These are phyloP conservation scores for Agonopterix heracliana DNA, from an alignment of 2,888 invertebrate genomes.

Conservation along the genomic window DNA sequence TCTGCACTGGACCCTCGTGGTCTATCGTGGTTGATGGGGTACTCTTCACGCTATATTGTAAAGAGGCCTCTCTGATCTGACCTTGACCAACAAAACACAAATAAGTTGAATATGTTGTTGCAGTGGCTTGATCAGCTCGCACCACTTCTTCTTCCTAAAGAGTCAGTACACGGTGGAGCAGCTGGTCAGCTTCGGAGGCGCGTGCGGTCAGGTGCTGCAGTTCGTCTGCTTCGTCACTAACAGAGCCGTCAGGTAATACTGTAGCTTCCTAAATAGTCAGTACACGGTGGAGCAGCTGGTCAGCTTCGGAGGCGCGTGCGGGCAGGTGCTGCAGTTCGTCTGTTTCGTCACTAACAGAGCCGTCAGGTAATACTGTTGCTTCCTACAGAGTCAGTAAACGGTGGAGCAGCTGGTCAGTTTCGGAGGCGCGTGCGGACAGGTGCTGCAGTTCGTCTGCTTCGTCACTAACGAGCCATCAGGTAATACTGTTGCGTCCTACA, in stretches of 20 bases:
- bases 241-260: conserved; percentile 77
- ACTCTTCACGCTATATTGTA: too few relatives aligned
- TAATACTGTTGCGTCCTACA: conserved; percentile 20
- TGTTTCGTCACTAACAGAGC: conserved; percentile 73
- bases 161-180: conserved; percentile 64
- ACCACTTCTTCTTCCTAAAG: conserved; percentile 77
- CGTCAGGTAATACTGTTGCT: conserved; percentile 61
- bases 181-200: conserved; percentile 56
- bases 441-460: conserved; percentile 69
- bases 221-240: conserved; percentile 70
- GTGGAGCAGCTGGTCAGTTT: conserved; percentile 58
- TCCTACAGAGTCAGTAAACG: too few relatives aligned
- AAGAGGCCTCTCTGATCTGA: too few relatives aligned
- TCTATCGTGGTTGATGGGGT: too few relatives aligned
- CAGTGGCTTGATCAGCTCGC: conserved; percentile 78
- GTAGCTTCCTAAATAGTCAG: conserved; percentile 73
- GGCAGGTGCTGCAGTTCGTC: conserved; percentile 66
- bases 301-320: conserved; percentile 57
- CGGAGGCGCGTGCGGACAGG: conserved; percentile 60
- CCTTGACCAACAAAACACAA: too few relatives aligned
- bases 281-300: conserved; percentile 65
- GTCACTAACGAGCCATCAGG: conserved; percentile 76
- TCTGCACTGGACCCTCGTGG: too few relatives aligned
- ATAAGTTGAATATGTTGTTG: conserved; percentile 16
- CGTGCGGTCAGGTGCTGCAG: conserved; percentile 66